Conservation (phyloP, 2,797 vertebrate species). For the Poecilia picta region DNA sequence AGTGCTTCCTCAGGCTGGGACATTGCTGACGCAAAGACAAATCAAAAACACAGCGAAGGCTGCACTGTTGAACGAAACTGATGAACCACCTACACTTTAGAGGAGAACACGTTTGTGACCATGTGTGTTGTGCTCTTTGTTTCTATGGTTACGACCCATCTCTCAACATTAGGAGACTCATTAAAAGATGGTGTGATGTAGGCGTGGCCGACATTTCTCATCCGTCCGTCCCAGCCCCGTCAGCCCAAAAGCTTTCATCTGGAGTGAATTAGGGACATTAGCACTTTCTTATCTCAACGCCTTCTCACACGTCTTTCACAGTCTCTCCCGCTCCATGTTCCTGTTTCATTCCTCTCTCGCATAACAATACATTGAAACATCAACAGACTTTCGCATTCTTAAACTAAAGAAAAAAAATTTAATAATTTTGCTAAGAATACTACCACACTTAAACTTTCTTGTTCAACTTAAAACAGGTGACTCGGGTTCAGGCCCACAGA, state of each 20-base stretch:
- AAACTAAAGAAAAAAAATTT: neutral
- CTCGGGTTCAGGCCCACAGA: constrained; percentile 41
- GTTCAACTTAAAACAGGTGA: constrained; percentile 46
- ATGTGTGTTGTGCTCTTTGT: constrained; percentile 20
- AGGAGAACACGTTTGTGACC: constrained; percentile 10
- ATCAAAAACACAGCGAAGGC: neutral
- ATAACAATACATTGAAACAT: constrained; percentile 21
- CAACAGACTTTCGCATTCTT: constrained; percentile 13
- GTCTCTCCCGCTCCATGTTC: constrained; percentile 9
- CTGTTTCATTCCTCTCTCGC: constrained; percentile 31
- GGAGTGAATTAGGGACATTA: constrained; percentile 63
- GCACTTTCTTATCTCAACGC: constrained; percentile 63
- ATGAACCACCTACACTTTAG: neutral
- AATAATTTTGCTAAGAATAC: neutral
- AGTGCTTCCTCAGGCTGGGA: constrained; percentile 12
- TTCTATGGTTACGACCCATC: constrained; percentile 26
- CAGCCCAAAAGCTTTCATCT: constrained; percentile 58
- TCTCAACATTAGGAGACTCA: constrained; percentile 22
- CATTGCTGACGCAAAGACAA: constrained; percentile 11
- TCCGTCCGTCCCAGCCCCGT: constrained; percentile 18
- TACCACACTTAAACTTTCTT: constrained; percentile 22
- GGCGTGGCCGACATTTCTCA: constrained; percentile 45
- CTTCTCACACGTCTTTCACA: constrained; percentile 56
- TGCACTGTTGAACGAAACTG: neutral
- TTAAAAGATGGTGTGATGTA: constrained; percentile 41